Evolutionary conservation across 2,113 vertebrate genomes (phyloP).

Genomic region (Fregetta grallaria): DNA sequence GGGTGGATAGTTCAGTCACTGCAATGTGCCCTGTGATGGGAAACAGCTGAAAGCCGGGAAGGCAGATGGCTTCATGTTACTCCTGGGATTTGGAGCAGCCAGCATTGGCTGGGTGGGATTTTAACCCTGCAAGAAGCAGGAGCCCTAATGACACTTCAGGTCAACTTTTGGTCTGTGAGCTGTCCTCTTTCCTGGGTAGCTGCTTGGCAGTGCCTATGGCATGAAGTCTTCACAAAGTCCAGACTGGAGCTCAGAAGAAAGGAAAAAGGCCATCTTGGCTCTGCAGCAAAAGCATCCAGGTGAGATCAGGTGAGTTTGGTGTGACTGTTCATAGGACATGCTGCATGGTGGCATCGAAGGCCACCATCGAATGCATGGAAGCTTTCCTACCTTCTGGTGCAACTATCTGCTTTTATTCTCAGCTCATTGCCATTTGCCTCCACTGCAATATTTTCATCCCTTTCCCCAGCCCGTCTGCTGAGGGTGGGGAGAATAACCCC

Average conservation of each 20-base stretch:
- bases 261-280: not conserved
- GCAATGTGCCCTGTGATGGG: not conserved
- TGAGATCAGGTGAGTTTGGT: not conserved
- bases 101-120: not conserved
- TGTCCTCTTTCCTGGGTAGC: not conserved
- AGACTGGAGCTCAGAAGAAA: not conserved
- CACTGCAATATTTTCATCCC: not conserved
- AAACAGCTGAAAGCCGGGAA: not conserved
- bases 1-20: not conserved
- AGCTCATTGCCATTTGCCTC: not conserved
- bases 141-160: not conserved
- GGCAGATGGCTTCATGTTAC: not conserved
- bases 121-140: not conserved
- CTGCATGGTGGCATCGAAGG: too few relatives aligned
- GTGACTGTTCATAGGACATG: not conserved
- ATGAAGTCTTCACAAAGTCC: not conserved
- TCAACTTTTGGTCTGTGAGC: not conserved
- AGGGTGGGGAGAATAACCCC: not conserved
- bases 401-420: not conserved
- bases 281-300: not conserved
- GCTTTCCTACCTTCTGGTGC: not conserved
- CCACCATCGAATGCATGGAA: too few relatives aligned
- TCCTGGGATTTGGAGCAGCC: not conserved
- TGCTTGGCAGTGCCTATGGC: not conserved
- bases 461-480: not conserved